These are phyloP conservation scores for Thripadectes ignobilis DNA, from an alignment of 2,797 vertebrate species.

Conservation along the genomic window DNA sequence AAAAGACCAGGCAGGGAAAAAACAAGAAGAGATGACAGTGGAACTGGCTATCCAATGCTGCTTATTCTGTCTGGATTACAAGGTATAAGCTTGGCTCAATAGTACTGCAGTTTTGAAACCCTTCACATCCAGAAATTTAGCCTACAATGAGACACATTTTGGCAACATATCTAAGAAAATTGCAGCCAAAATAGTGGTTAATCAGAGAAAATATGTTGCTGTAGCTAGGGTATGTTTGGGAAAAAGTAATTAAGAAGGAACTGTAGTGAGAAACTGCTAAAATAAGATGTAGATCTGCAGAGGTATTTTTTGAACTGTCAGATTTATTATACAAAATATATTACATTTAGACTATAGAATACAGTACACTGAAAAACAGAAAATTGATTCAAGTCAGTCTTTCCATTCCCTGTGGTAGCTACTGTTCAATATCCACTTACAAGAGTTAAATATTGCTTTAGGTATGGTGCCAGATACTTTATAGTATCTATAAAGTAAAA, in stretches of 20 bases:
- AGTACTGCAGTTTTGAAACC: neutral
- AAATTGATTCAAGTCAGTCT: constrained; percentile 14
- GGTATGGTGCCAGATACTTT: constrained; percentile 1
- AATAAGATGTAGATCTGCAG: neutral
- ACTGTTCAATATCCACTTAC: neutral
- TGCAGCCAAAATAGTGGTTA: neutral
- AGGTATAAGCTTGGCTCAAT: neutral
- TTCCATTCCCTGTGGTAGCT: neutral
- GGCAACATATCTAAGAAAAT: neutral
- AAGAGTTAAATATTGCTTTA: constrained; percentile 30
- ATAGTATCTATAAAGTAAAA: neutral
- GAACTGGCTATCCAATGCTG: neutral
- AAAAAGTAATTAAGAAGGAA: neutral
- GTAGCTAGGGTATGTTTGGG: neutral
- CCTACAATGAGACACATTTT: neutral
- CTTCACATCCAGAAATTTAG: neutral
- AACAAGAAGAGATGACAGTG: accelerated
- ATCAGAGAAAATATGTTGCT: neutral
- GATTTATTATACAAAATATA: neutral
- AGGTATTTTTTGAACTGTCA: neutral
- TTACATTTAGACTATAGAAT: neutral
- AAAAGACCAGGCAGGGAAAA: neutral
- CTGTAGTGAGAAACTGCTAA: neutral
- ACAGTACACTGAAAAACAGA: neutral
- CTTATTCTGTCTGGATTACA: neutral